A percentile compares a stretch with the other conserved stretches of the same genome.
Evolutionary conservation across 1,140 invertebrate species (phyloP).

Genomic region (Anastatus disparis): DNA sequence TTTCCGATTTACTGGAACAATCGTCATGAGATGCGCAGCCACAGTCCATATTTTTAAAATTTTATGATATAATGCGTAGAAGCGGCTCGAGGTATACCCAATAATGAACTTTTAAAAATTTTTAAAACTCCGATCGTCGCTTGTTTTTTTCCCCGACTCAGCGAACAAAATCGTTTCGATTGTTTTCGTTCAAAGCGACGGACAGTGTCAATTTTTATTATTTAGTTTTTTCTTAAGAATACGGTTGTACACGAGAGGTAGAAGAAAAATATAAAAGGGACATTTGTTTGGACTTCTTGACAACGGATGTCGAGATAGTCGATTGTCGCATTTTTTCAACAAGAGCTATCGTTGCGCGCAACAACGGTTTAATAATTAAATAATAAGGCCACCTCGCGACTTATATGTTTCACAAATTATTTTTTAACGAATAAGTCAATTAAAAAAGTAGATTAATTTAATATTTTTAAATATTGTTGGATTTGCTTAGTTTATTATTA

Average conservation of each 20-base stretch:
- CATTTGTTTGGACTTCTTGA: slow-evolving; percentile 26
- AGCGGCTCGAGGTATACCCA: too few relatives aligned
- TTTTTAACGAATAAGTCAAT: neutral
- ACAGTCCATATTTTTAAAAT: too few relatives aligned
- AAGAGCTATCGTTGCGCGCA: slow-evolving; percentile 5
- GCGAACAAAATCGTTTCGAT: slow-evolving; percentile 2
- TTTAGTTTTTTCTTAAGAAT: neutral
- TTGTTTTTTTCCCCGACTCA: neutral
- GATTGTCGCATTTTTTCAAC: slow-evolving; percentile 38
- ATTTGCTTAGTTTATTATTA: too few relatives aligned
- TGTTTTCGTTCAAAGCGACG: slow-evolving; percentile 1
- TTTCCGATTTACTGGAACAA: too few relatives aligned
- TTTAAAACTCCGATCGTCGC: neutral
- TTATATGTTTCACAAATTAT: slow-evolving; percentile 1
- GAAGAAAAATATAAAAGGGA: too few relatives aligned
- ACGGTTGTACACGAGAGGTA: too few relatives aligned
- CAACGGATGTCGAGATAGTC: slow-evolving; percentile 17
- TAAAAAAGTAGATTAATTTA: neutral
- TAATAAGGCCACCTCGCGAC: neutral
- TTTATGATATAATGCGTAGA: too few relatives aligned
- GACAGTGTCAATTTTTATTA: neutral
- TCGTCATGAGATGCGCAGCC: too few relatives aligned
- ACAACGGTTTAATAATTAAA: slow-evolving; percentile 34
- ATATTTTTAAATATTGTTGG: neutral
- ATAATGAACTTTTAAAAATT: too few relatives aligned